A percentile compares a stretch with the other conserved stretches of the same genome.
Evolutionary conservation across 1,140 invertebrate species (phyloP).

Genomic region (Drosophila sturtevanti): DNA sequence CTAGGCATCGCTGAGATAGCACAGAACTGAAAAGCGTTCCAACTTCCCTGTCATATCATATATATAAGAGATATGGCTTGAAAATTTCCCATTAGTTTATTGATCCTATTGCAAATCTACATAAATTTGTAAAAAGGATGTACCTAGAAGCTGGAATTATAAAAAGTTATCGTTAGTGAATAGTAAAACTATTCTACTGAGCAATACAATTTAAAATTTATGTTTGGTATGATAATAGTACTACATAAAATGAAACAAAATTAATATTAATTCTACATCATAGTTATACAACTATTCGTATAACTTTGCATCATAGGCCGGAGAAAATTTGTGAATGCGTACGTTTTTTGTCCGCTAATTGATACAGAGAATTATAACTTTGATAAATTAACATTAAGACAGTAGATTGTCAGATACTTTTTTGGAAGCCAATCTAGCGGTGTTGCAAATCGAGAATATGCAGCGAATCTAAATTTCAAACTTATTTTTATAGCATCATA

Average conservation of each 20-base stretch:
- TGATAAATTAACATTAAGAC: neutral
- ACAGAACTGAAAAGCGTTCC: neutral
- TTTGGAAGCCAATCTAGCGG: neutral
- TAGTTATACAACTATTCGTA: too few species aligned
- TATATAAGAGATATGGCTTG: constrained; percentile 30
- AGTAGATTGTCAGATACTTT: neutral
- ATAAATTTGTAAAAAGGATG: neutral
- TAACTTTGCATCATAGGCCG: too few species aligned
- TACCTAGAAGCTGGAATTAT: neutral
- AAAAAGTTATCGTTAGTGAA: constrained; percentile 18
- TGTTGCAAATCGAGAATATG: neutral
- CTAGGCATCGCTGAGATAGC: constrained; percentile 51
- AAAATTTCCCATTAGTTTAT: neutral
- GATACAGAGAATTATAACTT: neutral
- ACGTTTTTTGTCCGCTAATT: too few species aligned
- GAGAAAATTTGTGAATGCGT: neutral
- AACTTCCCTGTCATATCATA: constrained; percentile 34
- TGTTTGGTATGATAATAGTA: neutral
- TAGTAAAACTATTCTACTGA: constrained; percentile 50
- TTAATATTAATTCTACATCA: neutral
- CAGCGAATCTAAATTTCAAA: neutral
- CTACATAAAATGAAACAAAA: neutral
- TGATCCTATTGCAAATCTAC: neutral
- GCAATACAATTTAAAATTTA: neutral
- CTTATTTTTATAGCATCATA: constrained; percentile 13